phyloP scores from a whole-genome alignment of 2,888 invertebrate species.

The Julus scanicus region DNA sequence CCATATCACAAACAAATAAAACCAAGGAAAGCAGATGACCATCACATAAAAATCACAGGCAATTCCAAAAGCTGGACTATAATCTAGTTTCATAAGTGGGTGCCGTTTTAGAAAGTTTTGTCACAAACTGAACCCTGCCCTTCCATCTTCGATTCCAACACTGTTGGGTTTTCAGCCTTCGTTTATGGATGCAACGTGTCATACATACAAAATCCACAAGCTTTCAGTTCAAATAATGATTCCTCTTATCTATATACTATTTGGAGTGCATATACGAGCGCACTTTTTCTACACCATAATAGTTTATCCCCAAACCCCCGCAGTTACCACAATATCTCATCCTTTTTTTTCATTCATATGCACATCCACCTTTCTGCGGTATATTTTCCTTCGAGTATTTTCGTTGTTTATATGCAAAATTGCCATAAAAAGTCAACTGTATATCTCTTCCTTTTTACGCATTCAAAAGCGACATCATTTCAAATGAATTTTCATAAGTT shows the following conservation, averaged over 20 bases:
- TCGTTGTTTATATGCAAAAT: constrained; percentile 38
- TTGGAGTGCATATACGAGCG: constrained; percentile 34
- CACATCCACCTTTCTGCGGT: constrained; percentile 6
- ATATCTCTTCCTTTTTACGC: constrained; percentile 30
- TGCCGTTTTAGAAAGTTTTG: constrained; percentile 28
- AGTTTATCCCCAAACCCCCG: constrained; percentile 16
- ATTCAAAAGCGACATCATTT: constrained; percentile 29
- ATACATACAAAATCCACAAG: constrained; percentile 7
- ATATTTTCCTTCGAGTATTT: constrained; percentile 14
- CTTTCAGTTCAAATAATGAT: constrained; percentile 41
- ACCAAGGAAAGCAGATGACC: background rate
- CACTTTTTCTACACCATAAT: constrained; percentile 30
- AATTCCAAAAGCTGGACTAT: background rate
- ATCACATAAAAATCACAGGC: background rate
- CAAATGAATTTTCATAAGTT: constrained; percentile 42
- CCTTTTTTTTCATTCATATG: constrained; percentile 36
- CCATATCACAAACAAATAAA: background rate
- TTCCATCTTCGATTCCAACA: constrained; percentile 32
- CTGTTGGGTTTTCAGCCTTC: background rate
- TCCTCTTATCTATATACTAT: constrained; percentile 38
- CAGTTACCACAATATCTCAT: constrained; percentile 36
- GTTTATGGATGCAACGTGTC: constrained; percentile 42
- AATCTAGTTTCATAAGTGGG: background rate
- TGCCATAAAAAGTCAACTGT: constrained; percentile 42
- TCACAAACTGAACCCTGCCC: constrained; percentile 36